Evolutionary conservation across 2,797 vertebrate species (phyloP), one percentile per base, ranked within the genome.

Genomic region (Brotula barbata): DNA sequence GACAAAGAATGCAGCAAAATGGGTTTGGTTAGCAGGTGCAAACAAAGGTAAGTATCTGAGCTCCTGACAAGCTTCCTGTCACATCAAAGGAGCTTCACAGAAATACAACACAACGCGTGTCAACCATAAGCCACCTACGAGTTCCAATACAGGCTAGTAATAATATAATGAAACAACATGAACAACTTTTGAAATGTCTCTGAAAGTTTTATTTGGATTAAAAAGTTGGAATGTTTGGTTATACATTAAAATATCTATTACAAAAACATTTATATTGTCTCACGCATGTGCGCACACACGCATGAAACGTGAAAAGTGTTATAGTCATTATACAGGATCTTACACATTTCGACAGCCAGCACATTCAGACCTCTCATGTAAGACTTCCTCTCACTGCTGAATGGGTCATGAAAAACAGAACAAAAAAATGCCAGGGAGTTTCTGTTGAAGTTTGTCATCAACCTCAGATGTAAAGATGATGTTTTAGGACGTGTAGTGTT

Each of bases 191-290:
- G 23, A 68, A 73, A 64, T 19, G 33, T 54, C 15, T 66, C 11
- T n/a, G n/a, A 40, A 50, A 46, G 9, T 57, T 80, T 85, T 82
- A 84, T 85, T 54, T 59, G 59, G 28, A 68, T 75, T 73, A 72
- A 77, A 64, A 75, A 66, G 61, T 46, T 56, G 64, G 65, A 77
- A 78, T 74, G 75, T 77, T 62, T 43, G 58, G 58, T 75, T 67
- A 72, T 2, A 68, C 66, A 54, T 22, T 47, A 5, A 52, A 63
- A 55, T 12, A 37, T 47, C 1, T 58, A 7, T 25, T 8, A 49
- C 28, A 58, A 41, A 64, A 23, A 14, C 1, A 3, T 64, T 45
- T 3, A 40, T 28, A 11, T 19, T 47, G 1, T 52, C 12, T 40
- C 43, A 5, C 15, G 21, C 25, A 47, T 15, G 2, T 34, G 19